A percentile compares a stretch with the other conserved stretches of the same genome.
Evolutionary conservation across 2,797 vertebrate genomes (phyloP).

Genomic region (Crypturellus tataupa): DNA sequence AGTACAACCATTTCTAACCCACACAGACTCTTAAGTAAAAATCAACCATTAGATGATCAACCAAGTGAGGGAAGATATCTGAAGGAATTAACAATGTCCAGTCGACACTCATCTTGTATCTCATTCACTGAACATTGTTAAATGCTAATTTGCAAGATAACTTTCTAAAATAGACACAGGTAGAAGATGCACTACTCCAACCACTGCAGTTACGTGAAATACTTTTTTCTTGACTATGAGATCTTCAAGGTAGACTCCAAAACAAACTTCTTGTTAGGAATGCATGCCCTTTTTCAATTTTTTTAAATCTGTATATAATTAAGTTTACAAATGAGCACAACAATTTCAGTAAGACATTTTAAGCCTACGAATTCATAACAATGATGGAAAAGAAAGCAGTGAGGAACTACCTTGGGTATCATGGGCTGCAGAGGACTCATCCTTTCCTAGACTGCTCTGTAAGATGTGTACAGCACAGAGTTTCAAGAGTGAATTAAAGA

Average conservation of each 20-base stretch:
- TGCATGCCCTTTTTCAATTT: not conserved
- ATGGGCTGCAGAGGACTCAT: not conserved
- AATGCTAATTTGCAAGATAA: not conserved
- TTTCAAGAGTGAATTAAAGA: not conserved
- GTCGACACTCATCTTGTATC: not conserved
- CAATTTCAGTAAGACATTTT: not conserved
- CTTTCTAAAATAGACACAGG: fast-evolving
- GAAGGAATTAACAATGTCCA: not conserved
- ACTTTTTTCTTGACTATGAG: not conserved
- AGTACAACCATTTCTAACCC: not conserved
- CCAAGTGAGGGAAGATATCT: not conserved
- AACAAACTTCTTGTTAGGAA: not conserved
- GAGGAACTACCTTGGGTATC: not conserved
- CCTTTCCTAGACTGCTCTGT: fast-evolving
- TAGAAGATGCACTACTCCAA: not conserved
- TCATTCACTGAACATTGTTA: not conserved
- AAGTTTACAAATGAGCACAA: not conserved
- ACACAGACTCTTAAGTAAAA: not conserved
- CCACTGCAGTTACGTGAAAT: not conserved
- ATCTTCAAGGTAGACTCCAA: not conserved
- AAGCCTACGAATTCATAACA: not conserved
- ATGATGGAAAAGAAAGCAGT: fast-evolving
- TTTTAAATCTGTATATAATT: not conserved
- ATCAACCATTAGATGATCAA: not conserved
- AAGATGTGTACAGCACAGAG: not conserved